phyloP scores from a whole-genome alignment of 2,113 vertebrate genomes.

The Salminus brasiliensis region DNA sequence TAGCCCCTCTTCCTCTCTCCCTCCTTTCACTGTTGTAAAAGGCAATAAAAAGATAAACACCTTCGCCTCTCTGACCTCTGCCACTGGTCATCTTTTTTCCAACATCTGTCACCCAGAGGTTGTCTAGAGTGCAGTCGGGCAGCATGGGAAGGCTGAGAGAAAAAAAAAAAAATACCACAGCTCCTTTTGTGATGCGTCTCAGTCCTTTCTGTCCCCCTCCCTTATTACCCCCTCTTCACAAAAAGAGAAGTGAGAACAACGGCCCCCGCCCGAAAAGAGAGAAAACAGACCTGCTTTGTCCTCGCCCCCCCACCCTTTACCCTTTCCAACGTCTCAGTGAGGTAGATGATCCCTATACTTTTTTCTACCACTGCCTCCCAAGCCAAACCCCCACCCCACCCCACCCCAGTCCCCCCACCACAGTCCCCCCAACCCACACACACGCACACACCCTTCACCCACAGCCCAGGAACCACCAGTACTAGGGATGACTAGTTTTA shows the following conservation, averaged over 20 bases:
- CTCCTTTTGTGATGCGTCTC: conserved; percentile 85
- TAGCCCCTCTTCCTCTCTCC: neutral
- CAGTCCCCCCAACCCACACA: too few relatives aligned
- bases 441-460: too few relatives aligned
- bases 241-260: conserved; percentile 90
- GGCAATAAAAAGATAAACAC: conserved; percentile 39
- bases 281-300: conserved; percentile 96
- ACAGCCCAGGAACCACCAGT: too few relatives aligned
- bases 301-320: conserved; percentile 76
- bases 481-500: too few relatives aligned
- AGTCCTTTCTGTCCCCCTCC: conserved; percentile 67
- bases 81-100: conserved; percentile 52
- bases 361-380: conserved; percentile 65
- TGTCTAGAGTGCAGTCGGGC: conserved; percentile 63
- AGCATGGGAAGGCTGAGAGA: conserved; percentile 42
- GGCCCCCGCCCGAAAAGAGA: conserved; percentile 86
- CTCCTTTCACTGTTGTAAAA: conserved; percentile 48
- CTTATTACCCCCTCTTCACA: conserved; percentile 70
- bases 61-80: neutral
- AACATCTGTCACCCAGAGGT: conserved; percentile 65
- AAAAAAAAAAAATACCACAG: conserved; percentile 44
- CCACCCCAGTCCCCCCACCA: neutral
- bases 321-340: conserved; percentile 81
- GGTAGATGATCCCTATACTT: conserved; percentile 83
- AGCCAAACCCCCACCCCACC: conserved; percentile 42